These are phyloP conservation scores for Miichthys miiuy DNA, from an alignment of 2,797 vertebrate species.

Conservation along the genomic window DNA sequence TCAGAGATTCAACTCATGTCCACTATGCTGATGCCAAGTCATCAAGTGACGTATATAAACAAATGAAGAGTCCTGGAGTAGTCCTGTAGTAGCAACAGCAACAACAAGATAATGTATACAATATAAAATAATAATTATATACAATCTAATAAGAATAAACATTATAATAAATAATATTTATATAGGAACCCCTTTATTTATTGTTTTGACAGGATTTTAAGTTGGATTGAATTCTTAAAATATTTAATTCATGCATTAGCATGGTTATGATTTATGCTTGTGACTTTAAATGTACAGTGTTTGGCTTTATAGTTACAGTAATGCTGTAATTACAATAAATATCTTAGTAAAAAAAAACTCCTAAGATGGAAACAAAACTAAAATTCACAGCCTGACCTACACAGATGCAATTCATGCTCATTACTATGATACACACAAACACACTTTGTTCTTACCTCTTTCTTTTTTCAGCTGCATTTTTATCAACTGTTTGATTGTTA, in stretches of 20 bases:
- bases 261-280: background rate
- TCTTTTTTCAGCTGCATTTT: background rate
- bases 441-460: background rate
- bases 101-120: too few relatives aligned
- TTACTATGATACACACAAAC: background rate
- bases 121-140: too few relatives aligned
- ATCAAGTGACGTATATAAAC: background rate
- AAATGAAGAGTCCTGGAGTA: too few relatives aligned
- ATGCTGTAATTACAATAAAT: slow-evolving; percentile 20
- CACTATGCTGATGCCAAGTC: background rate
- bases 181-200: background rate
- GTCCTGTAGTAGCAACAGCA: too few relatives aligned
- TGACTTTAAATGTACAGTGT: slow-evolving; percentile 17
- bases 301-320: background rate
- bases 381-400: background rate
- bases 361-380: background rate
- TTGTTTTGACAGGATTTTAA: background rate
- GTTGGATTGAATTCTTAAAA: slow-evolving; percentile 11
- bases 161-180: too few relatives aligned
- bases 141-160: too few relatives aligned
- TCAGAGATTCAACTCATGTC: background rate
- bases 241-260: slow-evolving; percentile 8
- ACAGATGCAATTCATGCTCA: background rate
- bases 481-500: background rate
- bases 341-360: too few relatives aligned